Evolutionary conservation across 2,888 invertebrate species (phyloP).

Genomic region (Thera obeliscata): DNA sequence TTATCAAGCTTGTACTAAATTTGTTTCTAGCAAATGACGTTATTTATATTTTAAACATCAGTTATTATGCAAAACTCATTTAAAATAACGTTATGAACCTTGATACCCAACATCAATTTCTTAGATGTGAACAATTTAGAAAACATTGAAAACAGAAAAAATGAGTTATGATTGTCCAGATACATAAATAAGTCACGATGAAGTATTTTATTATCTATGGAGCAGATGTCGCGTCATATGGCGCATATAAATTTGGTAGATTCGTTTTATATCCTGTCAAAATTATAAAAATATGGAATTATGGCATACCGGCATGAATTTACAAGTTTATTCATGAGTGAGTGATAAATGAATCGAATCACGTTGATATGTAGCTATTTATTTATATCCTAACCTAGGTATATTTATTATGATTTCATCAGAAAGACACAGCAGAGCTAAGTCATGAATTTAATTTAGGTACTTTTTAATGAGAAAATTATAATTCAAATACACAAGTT

Average conservation of each 20-base stretch:
- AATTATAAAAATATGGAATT: conserved; percentile 51
- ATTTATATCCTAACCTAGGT: conserved; percentile 5
- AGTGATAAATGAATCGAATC: conserved; percentile 12
- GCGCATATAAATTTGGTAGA: conserved; percentile 53
- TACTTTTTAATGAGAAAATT: too few relatives aligned
- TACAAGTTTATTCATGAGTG: conserved; percentile 8
- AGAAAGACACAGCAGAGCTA: not conserved
- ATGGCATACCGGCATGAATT: conserved; percentile 38
- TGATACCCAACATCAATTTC: conserved; percentile 19
- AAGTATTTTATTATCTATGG: conserved; percentile 49
- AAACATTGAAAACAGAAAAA: conserved; percentile 44
- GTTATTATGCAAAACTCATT: too few relatives aligned
- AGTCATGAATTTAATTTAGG: too few relatives aligned
- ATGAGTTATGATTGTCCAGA: conserved; percentile 45
- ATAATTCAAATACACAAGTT: too few relatives aligned
- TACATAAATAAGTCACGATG: conserved; percentile 56
- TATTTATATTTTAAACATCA: too few relatives aligned
- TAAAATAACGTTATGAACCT: too few relatives aligned
- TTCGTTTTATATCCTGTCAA: conserved; percentile 51
- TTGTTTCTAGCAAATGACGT: too few relatives aligned
- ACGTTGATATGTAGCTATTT: conserved; percentile 3
- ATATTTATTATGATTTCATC: conserved; percentile 12
- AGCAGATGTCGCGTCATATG: conserved; percentile 63
- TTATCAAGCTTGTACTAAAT: too few relatives aligned
- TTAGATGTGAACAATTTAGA: conserved; percentile 23